phyloP scores from a whole-genome alignment of 2,113 vertebrate genomes.

The Trematomus loennbergii region DNA sequence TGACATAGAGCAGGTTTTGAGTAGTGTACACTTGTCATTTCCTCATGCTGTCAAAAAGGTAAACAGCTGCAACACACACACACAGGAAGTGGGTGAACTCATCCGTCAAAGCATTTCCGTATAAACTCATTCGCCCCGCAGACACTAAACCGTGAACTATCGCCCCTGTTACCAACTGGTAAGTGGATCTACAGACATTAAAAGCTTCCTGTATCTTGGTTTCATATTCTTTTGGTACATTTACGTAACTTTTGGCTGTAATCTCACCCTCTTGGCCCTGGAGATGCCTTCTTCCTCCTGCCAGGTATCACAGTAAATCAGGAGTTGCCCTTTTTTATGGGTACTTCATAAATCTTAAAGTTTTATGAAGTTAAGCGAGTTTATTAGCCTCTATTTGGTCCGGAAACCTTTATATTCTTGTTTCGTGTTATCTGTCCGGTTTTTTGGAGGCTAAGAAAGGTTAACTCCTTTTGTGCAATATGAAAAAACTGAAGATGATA shows the following conservation, averaged over 20 bases:
- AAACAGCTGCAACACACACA: not conserved
- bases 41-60: not conserved
- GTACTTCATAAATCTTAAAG: not conserved
- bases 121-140: conserved; percentile 36
- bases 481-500: not conserved
- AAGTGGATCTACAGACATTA: not conserved
- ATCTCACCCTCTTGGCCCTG: not conserved
- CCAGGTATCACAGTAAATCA: conserved; percentile 5
- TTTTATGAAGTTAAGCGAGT: not conserved
- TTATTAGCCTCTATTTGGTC: not conserved
- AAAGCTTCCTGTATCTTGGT: not conserved
- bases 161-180: conserved; percentile 18
- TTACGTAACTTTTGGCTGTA: not conserved
- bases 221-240: conserved; percentile 2
- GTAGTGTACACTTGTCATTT: not conserved
- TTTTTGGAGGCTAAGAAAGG: not conserved
- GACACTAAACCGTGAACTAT: conserved; percentile 8
- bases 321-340: not conserved
- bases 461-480: not conserved
- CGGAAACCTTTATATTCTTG: not conserved
- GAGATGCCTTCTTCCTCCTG: not conserved
- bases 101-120: conserved; percentile 55
- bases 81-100: conserved; percentile 70
- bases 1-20: not conserved
- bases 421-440: not conserved